phyloP scores from a whole-genome alignment of 2,888 invertebrate species.

The Melieria omissa region DNA sequence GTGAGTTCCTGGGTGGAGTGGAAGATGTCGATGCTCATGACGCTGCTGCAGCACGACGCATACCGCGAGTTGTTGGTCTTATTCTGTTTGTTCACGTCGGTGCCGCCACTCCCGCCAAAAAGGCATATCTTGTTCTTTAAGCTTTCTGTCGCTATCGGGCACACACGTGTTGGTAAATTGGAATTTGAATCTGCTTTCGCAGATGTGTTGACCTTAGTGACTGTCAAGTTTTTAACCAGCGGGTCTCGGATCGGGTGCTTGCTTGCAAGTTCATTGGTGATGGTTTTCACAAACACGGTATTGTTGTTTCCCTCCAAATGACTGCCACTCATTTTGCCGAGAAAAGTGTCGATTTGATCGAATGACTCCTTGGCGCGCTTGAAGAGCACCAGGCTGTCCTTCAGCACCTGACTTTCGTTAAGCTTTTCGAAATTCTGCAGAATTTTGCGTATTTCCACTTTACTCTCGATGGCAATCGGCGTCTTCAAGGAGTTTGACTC shows the following conservation, averaged over 20 bases:
- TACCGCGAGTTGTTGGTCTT: slow-evolving; percentile 42
- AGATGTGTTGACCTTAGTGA: background rate
- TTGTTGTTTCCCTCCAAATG: slow-evolving; percentile 6
- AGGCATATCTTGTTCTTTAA: too few relatives aligned
- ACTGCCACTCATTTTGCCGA: slow-evolving; percentile 32
- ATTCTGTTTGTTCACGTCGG: too few relatives aligned
- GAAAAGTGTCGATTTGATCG: slow-evolving; percentile 46
- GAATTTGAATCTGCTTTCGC: background rate
- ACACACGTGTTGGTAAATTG: too few relatives aligned
- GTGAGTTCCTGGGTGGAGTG: slow-evolving; percentile 30
- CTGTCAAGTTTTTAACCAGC: too few relatives aligned
- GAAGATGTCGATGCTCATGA: slow-evolving; percentile 39
- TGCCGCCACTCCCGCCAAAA: too few relatives aligned
- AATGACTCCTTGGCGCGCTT: slow-evolving; percentile 53
- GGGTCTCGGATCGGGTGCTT: too few relatives aligned
- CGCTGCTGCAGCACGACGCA: slow-evolving; percentile 49
- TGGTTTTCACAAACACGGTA: background rate
- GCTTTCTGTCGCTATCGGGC: too few relatives aligned
- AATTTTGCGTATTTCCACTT: slow-evolving; percentile 46
- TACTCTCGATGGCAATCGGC: slow-evolving; percentile 32
- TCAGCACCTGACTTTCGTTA: slow-evolving; percentile 50
- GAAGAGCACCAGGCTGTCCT: slow-evolving; percentile 50
- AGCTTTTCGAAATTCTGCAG: slow-evolving; percentile 51
- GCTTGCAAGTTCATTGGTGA: background rate
- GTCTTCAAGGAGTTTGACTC: slow-evolving; percentile 24